phyloP scores from a whole-genome alignment of 1,140 invertebrate genomes.

The Agraylea sexmaculata region DNA sequence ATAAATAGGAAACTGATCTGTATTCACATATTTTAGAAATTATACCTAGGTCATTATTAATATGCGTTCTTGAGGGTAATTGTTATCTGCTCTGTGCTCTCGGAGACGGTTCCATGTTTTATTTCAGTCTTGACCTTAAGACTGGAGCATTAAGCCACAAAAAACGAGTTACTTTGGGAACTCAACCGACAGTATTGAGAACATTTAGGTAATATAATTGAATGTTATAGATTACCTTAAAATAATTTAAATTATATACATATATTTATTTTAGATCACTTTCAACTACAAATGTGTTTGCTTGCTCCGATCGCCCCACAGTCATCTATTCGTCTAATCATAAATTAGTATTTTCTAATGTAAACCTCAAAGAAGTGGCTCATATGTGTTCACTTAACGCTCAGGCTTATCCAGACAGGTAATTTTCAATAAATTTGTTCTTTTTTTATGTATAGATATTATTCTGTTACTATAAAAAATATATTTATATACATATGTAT shows the following conservation, averaged over 20 bases:
- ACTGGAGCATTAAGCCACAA: constrained; percentile 65
- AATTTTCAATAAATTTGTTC: constrained; percentile 11
- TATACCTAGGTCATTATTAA: constrained; percentile 88
- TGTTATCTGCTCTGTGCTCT: constrained; percentile 87
- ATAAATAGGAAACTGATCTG: too few relatives aligned
- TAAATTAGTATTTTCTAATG: constrained; percentile 98
- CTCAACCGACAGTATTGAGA: constrained; percentile 87
- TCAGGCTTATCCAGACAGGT: constrained; percentile 86
- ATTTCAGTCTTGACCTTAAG: constrained; percentile 73
- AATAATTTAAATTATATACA: not conserved
- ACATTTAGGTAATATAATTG: constrained; percentile 53
- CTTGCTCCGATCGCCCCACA: constrained; percentile 94
- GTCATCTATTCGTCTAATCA: constrained; percentile 99
- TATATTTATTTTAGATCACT: constrained; percentile 48
- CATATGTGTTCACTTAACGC: constrained; percentile 98
- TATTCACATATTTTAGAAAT: constrained; percentile 65
- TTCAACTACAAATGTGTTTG: constrained; percentile 94
- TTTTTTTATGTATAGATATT: constrained; percentile 2
- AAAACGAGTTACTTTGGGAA: constrained; percentile 90
- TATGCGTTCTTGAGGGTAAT: constrained; percentile 87
- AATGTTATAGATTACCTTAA: not conserved
- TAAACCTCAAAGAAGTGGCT: constrained; percentile 95
- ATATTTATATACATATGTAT: not conserved
- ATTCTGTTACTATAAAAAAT: not conserved
- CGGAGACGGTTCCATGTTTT: constrained; percentile 96